Conservation (phyloP, 2,113 vertebrate genomes). For the Antennarius striatus region DNA sequence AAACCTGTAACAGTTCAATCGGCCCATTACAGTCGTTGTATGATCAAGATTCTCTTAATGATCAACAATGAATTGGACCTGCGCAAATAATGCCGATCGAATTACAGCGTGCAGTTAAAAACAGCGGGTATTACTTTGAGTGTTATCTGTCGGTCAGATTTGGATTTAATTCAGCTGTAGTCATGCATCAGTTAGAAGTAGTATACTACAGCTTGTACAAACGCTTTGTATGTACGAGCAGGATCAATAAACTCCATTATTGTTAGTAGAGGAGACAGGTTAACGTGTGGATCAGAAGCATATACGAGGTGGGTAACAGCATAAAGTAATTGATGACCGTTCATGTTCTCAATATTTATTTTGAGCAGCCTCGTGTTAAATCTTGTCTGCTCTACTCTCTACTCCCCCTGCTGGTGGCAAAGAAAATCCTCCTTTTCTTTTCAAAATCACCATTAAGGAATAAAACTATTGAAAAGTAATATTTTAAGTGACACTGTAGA, state of each 20-base stretch:
- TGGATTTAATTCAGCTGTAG: conserved; percentile 15
- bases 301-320: conserved; percentile 9
- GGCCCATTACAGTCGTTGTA: conserved; percentile 17
- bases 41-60: conserved; percentile 4
- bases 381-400: conserved; percentile 45
- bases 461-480: conserved; percentile 20
- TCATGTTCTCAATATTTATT: conserved; percentile 50
- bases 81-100: not conserved
- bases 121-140: not conserved
- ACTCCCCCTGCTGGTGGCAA: conserved; percentile 86
- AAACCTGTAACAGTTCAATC: conserved; percentile 21
- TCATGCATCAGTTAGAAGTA: conserved; percentile 39
- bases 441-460: not conserved
- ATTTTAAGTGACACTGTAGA: conserved; percentile 4
- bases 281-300: not conserved
- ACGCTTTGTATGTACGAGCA: conserved; percentile 7
- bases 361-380: conserved; percentile 46
- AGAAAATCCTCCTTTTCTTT: conserved; percentile 25
- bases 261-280: not conserved
- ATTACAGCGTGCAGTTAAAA: not conserved
- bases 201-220: conserved; percentile 10
- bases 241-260: not conserved
- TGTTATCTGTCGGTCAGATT: not conserved
- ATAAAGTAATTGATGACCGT: conserved; percentile 35
- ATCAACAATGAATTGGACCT: conserved; percentile 8